Evolutionary conservation across 2,797 vertebrate species (phyloP), one percentile per base, ranked within the genome.

Genomic region (Xenops minutus): DNA sequence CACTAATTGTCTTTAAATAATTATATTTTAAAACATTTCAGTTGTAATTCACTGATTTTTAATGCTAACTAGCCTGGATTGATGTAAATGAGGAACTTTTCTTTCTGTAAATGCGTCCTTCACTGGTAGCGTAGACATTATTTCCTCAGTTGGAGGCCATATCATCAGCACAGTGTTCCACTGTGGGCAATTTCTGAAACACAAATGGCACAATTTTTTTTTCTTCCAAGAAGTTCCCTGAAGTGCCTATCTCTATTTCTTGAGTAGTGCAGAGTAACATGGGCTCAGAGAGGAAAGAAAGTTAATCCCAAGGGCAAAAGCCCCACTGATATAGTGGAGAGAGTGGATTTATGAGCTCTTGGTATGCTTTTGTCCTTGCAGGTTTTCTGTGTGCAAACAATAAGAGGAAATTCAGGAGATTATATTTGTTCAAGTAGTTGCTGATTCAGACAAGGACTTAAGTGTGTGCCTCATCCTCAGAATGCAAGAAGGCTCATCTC

Each of bases 341-440:
- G 46, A 89, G 37, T 64, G 63, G 44, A 55, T 94, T 92, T 89
- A 68, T 44, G n/a, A 72, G 17, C 26, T 59, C 16, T 82, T 20
- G 16, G 29, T 27, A 52, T 49, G 26, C 29, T 79, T 84, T 82
- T 85, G 80, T 73, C 81, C 81, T 96, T 95, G 74, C 36, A 87
- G 46, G 10, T 61, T 88, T 80, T 72, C 36, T 79, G 18, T 90
- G 51, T 69, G 59, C 58, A 92, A 93, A 90, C 46, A 85, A 24
- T 30, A 88, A 30, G 30, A 80, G 32, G 49, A 77, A 94, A 92
- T 92, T 44, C 46, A 86, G 49, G 13, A 75, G 62, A 87, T 74
- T 88, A 39, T 95, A 92, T 96, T 96, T 95, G 77, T 75, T 93
- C 85, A 96, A 95, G 76, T 41, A 95, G 85, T 66, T 90, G 88